Base-by-base conservation (phyloP, 2,113 vertebrate genomes). In the Tragelaphus scriptus region DNA sequence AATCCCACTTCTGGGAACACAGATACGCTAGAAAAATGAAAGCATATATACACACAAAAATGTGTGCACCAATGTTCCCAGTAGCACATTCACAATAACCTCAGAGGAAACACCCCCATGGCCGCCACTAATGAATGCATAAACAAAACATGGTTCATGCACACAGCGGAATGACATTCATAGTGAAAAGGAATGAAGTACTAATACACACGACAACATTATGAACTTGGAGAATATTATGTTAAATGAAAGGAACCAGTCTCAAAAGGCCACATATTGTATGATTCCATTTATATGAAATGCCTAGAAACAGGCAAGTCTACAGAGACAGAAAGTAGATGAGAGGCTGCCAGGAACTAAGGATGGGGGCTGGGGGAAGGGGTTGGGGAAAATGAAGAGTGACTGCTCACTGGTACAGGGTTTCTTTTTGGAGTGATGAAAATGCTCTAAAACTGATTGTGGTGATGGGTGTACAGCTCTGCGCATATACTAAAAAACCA, bases 351-450 rank as follows among this genome's bases (percentile, higher is more conserved):
- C 44, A n/a, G 61, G 91, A 28, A 59, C 25, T 11, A 26, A 13
- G 23, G 21, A 44, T 13, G 71, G 40, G 71, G 36, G 36, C 0
- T 0, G 36, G 3, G 3, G 71, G 53, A 3, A 2, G 25, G 9
- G 4, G 16, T 32, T 17, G 12, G 23, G 84, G 8, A 28, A 68
- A 82, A 32, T 5, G 17, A 3, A 8, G 53, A 61, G 63, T 51
- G 65, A 79, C 32, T 47, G 61, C 32, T 91, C 47, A n/a, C 21
- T 5, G 26, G 49, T 32, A n/a, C n/a, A 32, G 56, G 36, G 65
- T 63, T 95, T 92, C 56, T 97, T 90, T 55, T 16, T 2, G 30
- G 7, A 56, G 14, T 58, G 36, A 71, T 21, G 30, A 47, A 55
- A 68, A 26, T 32, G 61, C 44, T 56, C 71, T 81, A 58, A 85